A percentile compares a stretch with the other conserved stretches of the same genome.
phyloP scores from a whole-genome alignment of 35 echinoderm and acorn worm species.

The Anneissia japonica region DNA sequence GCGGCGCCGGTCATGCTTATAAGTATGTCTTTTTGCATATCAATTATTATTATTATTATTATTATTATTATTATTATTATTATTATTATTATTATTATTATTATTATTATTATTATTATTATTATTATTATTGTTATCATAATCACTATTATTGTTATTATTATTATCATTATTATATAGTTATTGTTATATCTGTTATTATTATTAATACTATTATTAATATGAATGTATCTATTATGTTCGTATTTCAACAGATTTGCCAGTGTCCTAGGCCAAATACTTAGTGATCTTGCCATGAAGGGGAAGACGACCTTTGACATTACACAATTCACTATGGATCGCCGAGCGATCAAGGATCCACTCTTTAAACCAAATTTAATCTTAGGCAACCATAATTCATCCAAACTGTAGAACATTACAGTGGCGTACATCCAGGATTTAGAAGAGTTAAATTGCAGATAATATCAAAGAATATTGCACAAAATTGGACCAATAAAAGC shows the following conservation, averaged over 20 bases:
- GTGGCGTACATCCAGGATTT: no score
- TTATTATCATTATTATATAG: background rate
- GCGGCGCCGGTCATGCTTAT: slow-evolving; percentile 84
- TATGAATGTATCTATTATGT: no score
- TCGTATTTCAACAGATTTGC: slow-evolving; percentile 75
- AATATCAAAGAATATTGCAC: no score
- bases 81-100: background rate
- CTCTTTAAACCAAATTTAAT: slow-evolving; percentile 42
- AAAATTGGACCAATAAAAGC: no score
- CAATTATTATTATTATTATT: background rate
- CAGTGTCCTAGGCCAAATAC: slow-evolving; percentile 58
- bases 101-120: background rate
- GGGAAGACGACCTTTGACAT: slow-evolving; percentile 41
- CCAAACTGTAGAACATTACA: no score
- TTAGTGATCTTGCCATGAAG: slow-evolving; percentile 65
- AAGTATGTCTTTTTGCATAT: slow-evolving; percentile 54
- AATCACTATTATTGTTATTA: background rate
- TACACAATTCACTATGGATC: slow-evolving; percentile 40
- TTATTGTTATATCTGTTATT: background rate
- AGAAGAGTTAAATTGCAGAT: no score
- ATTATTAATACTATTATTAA: no score
- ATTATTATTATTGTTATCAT: background rate
- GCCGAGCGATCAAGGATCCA: slow-evolving; percentile 70
- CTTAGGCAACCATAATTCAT: no score
- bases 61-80: no score